These are phyloP conservation scores for Sitophilus oryzae DNA, from an alignment of 1,140 invertebrate genomes.

Conservation along the genomic window DNA sequence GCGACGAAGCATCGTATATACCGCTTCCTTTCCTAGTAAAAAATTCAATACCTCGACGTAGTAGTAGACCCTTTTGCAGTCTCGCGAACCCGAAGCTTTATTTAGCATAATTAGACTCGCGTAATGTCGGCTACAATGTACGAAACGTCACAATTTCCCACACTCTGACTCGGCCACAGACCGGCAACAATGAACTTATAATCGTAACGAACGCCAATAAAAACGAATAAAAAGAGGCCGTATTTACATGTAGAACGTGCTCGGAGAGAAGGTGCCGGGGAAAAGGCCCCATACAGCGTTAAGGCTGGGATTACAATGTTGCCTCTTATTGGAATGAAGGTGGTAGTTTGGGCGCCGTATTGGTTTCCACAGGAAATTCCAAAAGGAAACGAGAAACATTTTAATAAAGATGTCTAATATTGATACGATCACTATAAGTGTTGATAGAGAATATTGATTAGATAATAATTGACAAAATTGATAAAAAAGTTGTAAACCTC, in stretches of 20 bases:
- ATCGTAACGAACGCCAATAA: constrained; percentile 19
- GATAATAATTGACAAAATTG: too few species aligned
- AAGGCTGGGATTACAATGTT: constrained; percentile 18
- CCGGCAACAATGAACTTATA: constrained; percentile 21
- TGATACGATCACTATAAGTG: too few species aligned
- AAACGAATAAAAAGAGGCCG: constrained; percentile 15
- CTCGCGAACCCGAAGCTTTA: neutral
- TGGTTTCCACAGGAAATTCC: too few species aligned
- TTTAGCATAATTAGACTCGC: constrained; percentile 14
- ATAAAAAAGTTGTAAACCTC: too few species aligned
- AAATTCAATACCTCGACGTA: neutral
- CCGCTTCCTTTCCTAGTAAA: neutral
- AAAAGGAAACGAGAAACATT: too few species aligned
- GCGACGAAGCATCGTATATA: too few species aligned
- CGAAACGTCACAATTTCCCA: constrained; percentile 22
- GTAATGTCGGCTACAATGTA: constrained; percentile 11
- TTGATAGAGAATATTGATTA: too few species aligned
- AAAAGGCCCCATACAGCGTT: constrained; percentile 12
- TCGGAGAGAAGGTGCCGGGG: constrained; percentile 17
- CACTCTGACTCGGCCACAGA: constrained; percentile 5
- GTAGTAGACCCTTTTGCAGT: too few species aligned
- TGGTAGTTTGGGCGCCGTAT: neutral
- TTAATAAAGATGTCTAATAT: too few species aligned
- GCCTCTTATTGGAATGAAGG: neutral
- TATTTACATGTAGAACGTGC: constrained; percentile 20